Evolutionary conservation across 2,797 vertebrate genomes (phyloP).

Genomic region (Acomys russatus): DNA sequence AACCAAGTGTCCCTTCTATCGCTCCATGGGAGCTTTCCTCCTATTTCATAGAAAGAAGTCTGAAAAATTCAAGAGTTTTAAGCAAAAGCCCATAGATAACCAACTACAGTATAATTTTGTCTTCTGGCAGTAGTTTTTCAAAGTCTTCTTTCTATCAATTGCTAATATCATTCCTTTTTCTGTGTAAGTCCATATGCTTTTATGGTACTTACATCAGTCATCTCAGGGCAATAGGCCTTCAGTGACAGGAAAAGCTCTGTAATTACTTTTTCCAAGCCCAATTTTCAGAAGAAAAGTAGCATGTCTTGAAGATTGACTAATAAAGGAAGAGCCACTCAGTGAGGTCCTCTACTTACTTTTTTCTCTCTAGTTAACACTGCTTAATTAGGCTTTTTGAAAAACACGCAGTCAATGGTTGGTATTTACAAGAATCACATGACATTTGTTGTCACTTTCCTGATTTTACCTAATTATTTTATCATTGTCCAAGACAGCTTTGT

Average conservation of each 20-base stretch:
- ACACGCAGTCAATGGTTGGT: neutral
- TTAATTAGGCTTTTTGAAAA: neutral
- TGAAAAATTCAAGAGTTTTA: neutral
- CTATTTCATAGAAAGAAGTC: no score
- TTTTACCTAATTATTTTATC: constrained; percentile 19
- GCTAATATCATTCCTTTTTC: neutral
- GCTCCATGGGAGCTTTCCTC: neutral
- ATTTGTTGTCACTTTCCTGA: neutral
- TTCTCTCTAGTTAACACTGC: neutral
- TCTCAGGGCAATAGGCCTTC: neutral
- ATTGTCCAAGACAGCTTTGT: neutral
- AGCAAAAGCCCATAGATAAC: neutral
- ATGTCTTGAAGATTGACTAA: neutral
- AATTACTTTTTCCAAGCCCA: neutral
- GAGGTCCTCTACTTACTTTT: neutral
- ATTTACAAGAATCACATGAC: neutral
- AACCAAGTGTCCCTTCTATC: neutral
- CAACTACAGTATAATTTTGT: neutral
- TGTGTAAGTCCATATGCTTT: neutral
- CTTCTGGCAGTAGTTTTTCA: neutral
- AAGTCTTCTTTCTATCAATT: neutral
- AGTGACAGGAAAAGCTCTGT: neutral
- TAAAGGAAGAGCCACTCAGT: neutral
- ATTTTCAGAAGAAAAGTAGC: neutral
- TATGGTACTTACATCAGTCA: neutral